Evolutionary conservation across 2,797 vertebrate species (phyloP).

Genomic region (Crocodylus rhombifer): DNA sequence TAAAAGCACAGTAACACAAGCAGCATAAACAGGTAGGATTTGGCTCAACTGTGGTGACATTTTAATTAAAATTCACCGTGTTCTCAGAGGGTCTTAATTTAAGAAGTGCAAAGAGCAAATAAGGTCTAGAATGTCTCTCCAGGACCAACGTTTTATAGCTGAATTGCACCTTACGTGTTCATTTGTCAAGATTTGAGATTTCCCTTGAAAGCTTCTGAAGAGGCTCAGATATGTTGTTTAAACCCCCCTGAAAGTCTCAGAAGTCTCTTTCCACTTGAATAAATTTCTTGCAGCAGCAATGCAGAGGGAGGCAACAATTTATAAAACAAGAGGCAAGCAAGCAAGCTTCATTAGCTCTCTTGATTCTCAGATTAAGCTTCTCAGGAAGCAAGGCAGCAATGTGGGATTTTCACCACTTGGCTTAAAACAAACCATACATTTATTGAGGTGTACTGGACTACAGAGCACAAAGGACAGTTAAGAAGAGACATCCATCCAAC

Average conservation of each 20-base stretch:
- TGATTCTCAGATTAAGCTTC: constrained; percentile 40
- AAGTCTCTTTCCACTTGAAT: constrained; percentile 38
- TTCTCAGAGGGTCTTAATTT: constrained; percentile 53
- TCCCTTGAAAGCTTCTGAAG: constrained; percentile 37
- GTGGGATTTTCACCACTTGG: neutral
- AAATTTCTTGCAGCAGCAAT: constrained; percentile 45
- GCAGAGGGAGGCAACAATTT: neutral
- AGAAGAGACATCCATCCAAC: neutral
- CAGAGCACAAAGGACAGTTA: neutral
- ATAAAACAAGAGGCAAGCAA: constrained; percentile 39
- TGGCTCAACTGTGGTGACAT: constrained; percentile 2
- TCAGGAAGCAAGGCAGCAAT: constrained; percentile 18
- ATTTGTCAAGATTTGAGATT: constrained; percentile 13
- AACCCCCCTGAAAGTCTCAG: constrained; percentile 30
- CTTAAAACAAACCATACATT: neutral
- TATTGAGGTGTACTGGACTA: neutral
- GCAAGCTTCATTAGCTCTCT: constrained; percentile 49
- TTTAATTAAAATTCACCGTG: constrained; percentile 43
- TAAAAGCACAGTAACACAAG: constrained; percentile 57
- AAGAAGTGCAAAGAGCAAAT: constrained; percentile 36
- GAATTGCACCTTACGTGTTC: neutral
- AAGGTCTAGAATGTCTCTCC: neutral
- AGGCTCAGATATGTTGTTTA: neutral
- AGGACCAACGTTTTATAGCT: neutral
- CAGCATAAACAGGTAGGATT: constrained; percentile 50